Base-by-base conservation (phyloP, 1,140 invertebrate species). In the Leptonema lineaticorne region DNA sequence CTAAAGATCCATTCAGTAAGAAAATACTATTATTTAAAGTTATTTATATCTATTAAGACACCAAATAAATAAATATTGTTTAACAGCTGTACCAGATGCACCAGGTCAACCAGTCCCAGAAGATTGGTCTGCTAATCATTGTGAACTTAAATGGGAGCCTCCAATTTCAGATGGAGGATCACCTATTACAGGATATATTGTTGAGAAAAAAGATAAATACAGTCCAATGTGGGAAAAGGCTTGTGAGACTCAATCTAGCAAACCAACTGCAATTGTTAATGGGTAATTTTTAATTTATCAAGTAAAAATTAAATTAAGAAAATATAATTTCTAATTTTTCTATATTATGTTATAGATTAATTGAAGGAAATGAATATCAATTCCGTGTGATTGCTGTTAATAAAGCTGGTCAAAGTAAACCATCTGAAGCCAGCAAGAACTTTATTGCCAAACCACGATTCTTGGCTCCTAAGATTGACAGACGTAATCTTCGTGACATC, bases 121-220 rank as follows among this genome's bases (percentile, higher is more conserved):
- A 46, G 95, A 98, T 77, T 97, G 93, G 93, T 92, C 94, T 58
- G 91, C 92, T 30, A 94, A 90, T 74, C 93, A 94, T 76, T 92
- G 93, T 33, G 94, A 97, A 75, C 83, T 97, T 7, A 87, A 89
- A 69, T 97, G 94, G 94, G 82, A 87, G 58, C 87, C 92, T 72
- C 91, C 91, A 0, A 78, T 87, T 71, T 90, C 87, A 46, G 93
- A 98, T 79, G 95, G 95, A 67, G 95, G 95, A 20, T 90, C 94
- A 6, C 93, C 94, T 7, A 94, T 98, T 74, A 91, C 89, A 70
- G 92, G 94, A 28, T 99, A 98, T 76, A 92, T 99, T 41, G 89
- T 99, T 73, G 96, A 99, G 79, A 96, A 95, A 85, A 96, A 95
- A 78, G 95, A 97, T 75, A 98, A 98, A 80, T 96, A 96, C 83